A percentile compares a stretch with the other conserved stretches of the same genome.
Conservation (phyloP, 2,888 invertebrate species). For the Caenorhabditis wallacei region DNA sequence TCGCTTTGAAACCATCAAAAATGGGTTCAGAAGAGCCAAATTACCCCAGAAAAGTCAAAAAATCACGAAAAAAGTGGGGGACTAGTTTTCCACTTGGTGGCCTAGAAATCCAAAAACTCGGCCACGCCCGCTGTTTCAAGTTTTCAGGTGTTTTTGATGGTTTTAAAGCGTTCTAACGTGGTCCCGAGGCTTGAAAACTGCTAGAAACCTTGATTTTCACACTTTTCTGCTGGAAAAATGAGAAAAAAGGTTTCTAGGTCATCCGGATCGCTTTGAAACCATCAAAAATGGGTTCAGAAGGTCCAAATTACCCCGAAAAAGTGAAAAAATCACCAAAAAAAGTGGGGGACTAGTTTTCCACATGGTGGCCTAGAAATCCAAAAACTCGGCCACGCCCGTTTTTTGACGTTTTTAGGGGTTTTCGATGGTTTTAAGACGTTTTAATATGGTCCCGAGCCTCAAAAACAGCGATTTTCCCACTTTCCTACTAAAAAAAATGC, state of each 20-base stretch:
- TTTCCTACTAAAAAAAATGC: constrained; percentile 5
- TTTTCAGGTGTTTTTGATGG: background rate
- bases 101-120: background rate
- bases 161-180: too few relatives aligned
- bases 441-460: background rate
- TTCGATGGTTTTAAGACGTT: background rate
- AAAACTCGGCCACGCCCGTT: background rate
- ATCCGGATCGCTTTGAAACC: background rate
- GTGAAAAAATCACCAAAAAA: background rate
- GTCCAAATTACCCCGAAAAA: background rate
- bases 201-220: too few relatives aligned
- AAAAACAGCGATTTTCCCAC: background rate
- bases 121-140: background rate
- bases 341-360: background rate
- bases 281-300: background rate
- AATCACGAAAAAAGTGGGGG: background rate
- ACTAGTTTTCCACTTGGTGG: constrained; percentile 5
- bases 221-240: too few relatives aligned
- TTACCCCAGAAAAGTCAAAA: too few relatives aligned
- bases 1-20: too few relatives aligned
- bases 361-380: background rate
- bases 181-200: background rate
- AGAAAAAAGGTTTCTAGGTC: background rate
- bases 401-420: background rate
- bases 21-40: too few relatives aligned